Conservation (phyloP, 1,140 invertebrate species). For the Sminthurides bifidus region DNA sequence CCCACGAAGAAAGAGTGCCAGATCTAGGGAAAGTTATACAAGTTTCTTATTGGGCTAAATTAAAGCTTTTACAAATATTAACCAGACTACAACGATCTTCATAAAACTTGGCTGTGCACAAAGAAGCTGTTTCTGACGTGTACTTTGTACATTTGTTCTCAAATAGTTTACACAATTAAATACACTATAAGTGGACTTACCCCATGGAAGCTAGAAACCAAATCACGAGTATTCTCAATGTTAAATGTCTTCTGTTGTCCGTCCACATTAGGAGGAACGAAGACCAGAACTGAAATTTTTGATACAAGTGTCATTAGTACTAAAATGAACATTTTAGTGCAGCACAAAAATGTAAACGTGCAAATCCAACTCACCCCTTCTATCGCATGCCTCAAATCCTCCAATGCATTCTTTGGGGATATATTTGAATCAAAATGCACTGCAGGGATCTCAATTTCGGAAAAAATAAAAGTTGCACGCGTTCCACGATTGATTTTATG, state of each 20-base stretch:
- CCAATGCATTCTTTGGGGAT: constrained; percentile 25
- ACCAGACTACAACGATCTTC: background rate
- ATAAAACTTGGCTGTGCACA: background rate
- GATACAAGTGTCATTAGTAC: background rate
- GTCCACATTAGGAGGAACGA: constrained; percentile 29
- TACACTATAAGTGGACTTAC: constrained; percentile 12
- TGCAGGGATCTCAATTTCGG: constrained; percentile 31
- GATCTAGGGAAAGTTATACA: constrained; percentile 18
- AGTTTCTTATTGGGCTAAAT: too few relatives aligned
- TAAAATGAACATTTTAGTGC: background rate
- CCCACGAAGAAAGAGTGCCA: constrained; percentile 28
- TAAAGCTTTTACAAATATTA: too few relatives aligned
- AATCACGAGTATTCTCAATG: constrained; percentile 24
- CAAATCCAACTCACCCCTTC: constrained; percentile 21
- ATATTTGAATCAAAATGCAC: constrained; percentile 11
- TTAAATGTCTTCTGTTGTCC: constrained; percentile 25
- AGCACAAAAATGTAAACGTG: background rate
- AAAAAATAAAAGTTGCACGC: constrained; percentile 23
- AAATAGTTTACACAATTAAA: background rate
- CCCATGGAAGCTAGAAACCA: constrained; percentile 30
- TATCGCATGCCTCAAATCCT: constrained; percentile 28
- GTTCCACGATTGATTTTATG: constrained; percentile 26
- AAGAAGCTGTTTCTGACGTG: background rate
- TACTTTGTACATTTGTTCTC: background rate
- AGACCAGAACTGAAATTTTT: constrained; percentile 22